Evolutionary conservation across 2,797 vertebrate genomes (phyloP).

Genomic region (Sebastes kiyomatsui): DNA sequence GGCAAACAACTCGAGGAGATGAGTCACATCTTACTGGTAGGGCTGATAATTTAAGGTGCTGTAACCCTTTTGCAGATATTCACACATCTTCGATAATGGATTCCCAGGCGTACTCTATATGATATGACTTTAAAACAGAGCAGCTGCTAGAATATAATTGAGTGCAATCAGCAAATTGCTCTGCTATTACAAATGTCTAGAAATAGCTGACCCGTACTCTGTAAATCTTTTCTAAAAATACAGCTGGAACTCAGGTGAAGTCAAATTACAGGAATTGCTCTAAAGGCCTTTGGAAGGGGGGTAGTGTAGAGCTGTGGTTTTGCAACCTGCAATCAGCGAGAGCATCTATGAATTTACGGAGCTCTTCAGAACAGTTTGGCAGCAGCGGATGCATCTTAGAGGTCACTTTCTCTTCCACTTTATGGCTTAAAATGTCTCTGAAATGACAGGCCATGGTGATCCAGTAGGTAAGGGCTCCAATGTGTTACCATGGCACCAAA

Average conservation of each 20-base stretch:
- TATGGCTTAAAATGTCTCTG: constrained; percentile 15
- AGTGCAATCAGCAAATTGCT: constrained; percentile 60
- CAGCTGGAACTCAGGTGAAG: constrained; percentile 41
- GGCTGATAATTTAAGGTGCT: constrained; percentile 45
- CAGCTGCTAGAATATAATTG: constrained; percentile 43
- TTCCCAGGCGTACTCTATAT: neutral
- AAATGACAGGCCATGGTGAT: constrained; percentile 45
- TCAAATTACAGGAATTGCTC: constrained; percentile 50
- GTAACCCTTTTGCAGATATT: constrained; percentile 7
- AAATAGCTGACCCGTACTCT: constrained; percentile 11
- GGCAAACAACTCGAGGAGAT: constrained; percentile 48
- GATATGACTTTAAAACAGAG: constrained; percentile 34
- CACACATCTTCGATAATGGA: constrained; percentile 54
- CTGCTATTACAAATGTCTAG: constrained; percentile 12
- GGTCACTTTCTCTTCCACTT: constrained; percentile 38
- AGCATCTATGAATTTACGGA: constrained; percentile 40
- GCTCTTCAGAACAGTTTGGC: constrained; percentile 49
- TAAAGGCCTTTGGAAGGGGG: constrained; percentile 7
- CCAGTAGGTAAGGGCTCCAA: neutral
- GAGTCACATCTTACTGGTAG: constrained; percentile 46
- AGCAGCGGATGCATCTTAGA: constrained; percentile 22
- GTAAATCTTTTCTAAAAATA: constrained; percentile 38
- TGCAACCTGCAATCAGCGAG: constrained; percentile 43
- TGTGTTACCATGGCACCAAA: constrained; percentile 37
- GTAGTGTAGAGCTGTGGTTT: constrained; percentile 6